These are phyloP conservation scores for Dynastes maya DNA, from an alignment of 2,888 invertebrate genomes.

Conservation along the genomic window DNA sequence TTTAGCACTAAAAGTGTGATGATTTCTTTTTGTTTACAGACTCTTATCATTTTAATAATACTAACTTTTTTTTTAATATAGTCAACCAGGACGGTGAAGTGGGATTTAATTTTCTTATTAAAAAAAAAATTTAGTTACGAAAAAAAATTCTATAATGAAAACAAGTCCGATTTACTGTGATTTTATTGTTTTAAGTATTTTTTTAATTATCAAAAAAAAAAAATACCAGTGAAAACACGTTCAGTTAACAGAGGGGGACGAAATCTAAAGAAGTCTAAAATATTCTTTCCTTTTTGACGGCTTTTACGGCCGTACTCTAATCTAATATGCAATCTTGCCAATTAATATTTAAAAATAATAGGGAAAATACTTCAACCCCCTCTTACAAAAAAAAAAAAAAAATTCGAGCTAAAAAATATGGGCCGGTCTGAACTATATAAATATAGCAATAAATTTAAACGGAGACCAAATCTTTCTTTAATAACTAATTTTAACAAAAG, in stretches of 20 bases:
- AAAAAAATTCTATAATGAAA: not conserved
- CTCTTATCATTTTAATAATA: not conserved
- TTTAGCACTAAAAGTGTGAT: not conserved
- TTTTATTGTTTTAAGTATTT: constrained; percentile 11
- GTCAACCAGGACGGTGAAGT: not conserved
- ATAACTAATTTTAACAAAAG: not conserved
- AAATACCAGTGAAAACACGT: not conserved
- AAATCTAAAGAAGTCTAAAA: not conserved
- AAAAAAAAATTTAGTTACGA: too few relatives aligned
- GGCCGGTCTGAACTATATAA: constrained; percentile 42
- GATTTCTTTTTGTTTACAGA: not conserved
- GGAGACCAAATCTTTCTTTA: not conserved
- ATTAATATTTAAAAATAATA: not conserved
- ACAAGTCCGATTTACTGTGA: constrained; percentile 7
- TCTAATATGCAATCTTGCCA: not conserved
- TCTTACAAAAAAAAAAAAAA: too few relatives aligned
- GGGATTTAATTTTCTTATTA: not conserved
- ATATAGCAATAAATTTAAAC: constrained; percentile 44
- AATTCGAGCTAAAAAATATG: not conserved
- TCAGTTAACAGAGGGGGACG: not conserved
- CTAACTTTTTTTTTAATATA: too few relatives aligned
- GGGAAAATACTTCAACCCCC: too few relatives aligned
- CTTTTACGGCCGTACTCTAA: too few relatives aligned
- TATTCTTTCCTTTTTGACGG: too few relatives aligned
- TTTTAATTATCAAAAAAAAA: not conserved